These are phyloP conservation scores for Oconnorella tubifera DNA, from an alignment of 2,888 invertebrate genomes.

Conservation along the genomic window DNA sequence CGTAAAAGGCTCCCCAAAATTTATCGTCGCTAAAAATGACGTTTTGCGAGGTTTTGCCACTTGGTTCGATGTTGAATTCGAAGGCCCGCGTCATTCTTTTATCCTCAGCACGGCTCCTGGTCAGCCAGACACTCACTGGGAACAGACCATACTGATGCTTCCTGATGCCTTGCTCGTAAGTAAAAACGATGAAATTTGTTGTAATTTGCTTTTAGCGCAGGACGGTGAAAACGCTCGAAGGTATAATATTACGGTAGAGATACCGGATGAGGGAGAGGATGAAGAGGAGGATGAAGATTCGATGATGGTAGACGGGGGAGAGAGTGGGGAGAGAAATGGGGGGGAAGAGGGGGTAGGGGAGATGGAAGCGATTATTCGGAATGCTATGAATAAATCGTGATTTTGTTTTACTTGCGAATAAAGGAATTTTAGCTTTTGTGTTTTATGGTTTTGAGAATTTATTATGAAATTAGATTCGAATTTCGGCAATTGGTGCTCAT, in stretches of 20 bases:
- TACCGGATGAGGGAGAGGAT: conserved; percentile 13
- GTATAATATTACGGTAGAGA: conserved; percentile 23
- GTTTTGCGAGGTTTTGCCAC: conserved; percentile 50
- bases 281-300: conserved; percentile 1
- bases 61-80: conserved; percentile 53
- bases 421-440: no score
- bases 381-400: no score
- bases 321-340: not conserved
- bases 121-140: conserved; percentile 81
- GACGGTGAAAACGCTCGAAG: conserved; percentile 30
- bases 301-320: not conserved
- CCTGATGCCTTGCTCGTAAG: conserved; percentile 70
- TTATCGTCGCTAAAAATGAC: conserved; percentile 38
- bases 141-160: conserved; percentile 84
- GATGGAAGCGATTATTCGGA: not conserved
- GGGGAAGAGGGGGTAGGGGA: not conserved
- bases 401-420: no score
- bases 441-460: no score
- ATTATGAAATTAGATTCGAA: no score
- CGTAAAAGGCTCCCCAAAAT: conserved; percentile 37
- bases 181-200: conserved; percentile 60
- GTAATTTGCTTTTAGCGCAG: conserved; percentile 40
- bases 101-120: conserved; percentile 76
- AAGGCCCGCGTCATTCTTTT: conserved; percentile 46
- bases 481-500: no score